Conservation (phyloP, 2,888 invertebrate genomes). For the Gortyna flavago region DNA sequence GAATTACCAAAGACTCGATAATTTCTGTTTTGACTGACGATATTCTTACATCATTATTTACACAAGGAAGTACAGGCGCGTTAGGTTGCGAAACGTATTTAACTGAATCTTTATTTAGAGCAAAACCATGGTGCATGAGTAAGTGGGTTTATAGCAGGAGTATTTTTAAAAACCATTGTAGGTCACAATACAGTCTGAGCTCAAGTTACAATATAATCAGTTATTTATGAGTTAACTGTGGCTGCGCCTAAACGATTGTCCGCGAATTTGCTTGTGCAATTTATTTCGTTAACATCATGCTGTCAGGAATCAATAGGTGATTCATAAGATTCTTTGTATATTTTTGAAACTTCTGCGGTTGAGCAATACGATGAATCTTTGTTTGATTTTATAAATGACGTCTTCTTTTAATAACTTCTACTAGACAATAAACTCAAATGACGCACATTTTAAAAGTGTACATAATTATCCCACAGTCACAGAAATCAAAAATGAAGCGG, state of each 20-base stretch:
- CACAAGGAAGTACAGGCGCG: constrained; percentile 79
- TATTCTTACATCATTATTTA: constrained; percentile 84
- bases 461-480: neutral
- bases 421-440: constrained; percentile 6
- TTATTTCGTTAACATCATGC: constrained; percentile 56
- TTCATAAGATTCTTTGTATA: constrained; percentile 55
- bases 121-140: constrained; percentile 75
- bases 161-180: constrained; percentile 77
- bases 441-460: constrained; percentile 6
- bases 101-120: constrained; percentile 81
- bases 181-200: constrained; percentile 50
- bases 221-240: constrained; percentile 58
- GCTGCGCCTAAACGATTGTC: constrained; percentile 59
- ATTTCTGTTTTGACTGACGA: constrained; percentile 61
- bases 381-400: constrained; percentile 27
- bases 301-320: constrained; percentile 62
- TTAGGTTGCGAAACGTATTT: constrained; percentile 80
- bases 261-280: constrained; percentile 60
- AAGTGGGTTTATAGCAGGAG: constrained; percentile 82
- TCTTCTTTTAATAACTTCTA: constrained; percentile 8
- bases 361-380: constrained; percentile 36
- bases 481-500: constrained; percentile 7
- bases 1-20: constrained; percentile 65
- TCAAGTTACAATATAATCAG: constrained; percentile 60
- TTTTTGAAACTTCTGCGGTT: constrained; percentile 36